Evolutionary conservation across 2,113 vertebrate species (phyloP).

Genomic region (Actenoides lindsayi): DNA sequence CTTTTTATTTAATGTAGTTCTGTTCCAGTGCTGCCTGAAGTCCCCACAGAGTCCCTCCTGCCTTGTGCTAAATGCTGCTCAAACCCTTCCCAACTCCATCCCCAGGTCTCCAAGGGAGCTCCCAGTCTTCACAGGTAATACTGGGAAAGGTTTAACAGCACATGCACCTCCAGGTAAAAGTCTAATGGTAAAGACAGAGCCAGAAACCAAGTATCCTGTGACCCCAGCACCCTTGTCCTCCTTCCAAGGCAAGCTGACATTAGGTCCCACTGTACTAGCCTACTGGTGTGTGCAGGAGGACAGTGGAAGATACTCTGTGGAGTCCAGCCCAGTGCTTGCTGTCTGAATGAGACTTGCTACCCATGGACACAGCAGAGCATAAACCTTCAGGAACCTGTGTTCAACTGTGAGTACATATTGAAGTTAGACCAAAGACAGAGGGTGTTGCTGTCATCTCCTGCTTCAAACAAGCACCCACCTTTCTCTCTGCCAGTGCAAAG

Average conservation of each 20-base stretch:
- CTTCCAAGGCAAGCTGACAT: too few relatives aligned
- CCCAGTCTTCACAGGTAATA: background rate
- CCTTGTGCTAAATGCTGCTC: background rate
- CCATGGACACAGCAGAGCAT: background rate
- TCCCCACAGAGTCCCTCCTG: background rate
- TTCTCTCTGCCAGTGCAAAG: background rate
- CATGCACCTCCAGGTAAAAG: fast-evolving
- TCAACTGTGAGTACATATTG: fast-evolving
- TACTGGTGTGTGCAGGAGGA: background rate
- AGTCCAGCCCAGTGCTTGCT: background rate
- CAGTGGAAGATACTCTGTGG: background rate
- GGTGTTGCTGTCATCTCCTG: slow-evolving; percentile 58
- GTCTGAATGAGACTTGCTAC: background rate
- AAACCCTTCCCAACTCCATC: background rate
- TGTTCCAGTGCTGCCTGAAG: background rate
- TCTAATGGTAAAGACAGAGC: background rate
- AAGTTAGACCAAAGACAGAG: background rate
- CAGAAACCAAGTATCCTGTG: background rate
- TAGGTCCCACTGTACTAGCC: fast-evolving
- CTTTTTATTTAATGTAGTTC: background rate
- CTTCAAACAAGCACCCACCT: background rate
- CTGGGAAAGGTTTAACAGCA: background rate
- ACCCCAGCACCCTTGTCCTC: background rate
- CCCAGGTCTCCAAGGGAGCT: background rate
- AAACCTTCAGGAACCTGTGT: background rate